Base-by-base conservation (phyloP, 2,888 invertebrate genomes). In the Druceiella hillmani region DNA sequence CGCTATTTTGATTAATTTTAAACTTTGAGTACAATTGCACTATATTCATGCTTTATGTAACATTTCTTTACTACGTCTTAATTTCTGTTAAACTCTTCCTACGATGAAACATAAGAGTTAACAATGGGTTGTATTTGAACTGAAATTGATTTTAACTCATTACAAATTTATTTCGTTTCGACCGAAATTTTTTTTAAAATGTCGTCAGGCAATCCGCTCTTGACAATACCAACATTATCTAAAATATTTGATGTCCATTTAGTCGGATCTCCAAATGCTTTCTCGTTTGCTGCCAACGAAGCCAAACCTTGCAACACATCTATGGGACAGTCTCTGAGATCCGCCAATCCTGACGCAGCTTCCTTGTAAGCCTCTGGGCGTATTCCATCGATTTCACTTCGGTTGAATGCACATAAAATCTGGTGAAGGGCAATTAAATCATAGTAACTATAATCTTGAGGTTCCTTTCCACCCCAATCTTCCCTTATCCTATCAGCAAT, bases 321-420 rank as follows among this genome's bases (percentile, higher is more conserved):
- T 0, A 49, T 26, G n/a, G 55, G 60, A 47, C 76, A 76, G 14
- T 61, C 56, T 27, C 62, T 55, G n/a, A 76, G 49, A 31, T 60
- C 61, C 2, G 73, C 72, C 30, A 77, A 61, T 22, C 59, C 49
- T 4, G 56, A 36, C 0, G 71, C 70, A 6, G 75, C 65, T 49
- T 67, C 68, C 49, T 60, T 71, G 41, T 74, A 78, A 1, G 73
- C 70, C 28, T 65, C 58, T 1, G 76, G 66, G 47, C 72, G 74
- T 36, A 78, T 76, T 34, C 61, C 56, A 17, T 58, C 58, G 30
- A 78, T 74, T 43, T 75, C 70, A 13, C 65, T 65, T 15, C 54
- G 55, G 46, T 76, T 75, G 36, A 75, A 74, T n/a, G 66, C 66
- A 48, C 79, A 79, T 2, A 78, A 47, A 42, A 78, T 73, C 50